Percentiles rank a stretch among this genome's conserved stretches.
Conservation (phyloP, 2,888 invertebrate genomes). For the Anthophora plumipes region DNA sequence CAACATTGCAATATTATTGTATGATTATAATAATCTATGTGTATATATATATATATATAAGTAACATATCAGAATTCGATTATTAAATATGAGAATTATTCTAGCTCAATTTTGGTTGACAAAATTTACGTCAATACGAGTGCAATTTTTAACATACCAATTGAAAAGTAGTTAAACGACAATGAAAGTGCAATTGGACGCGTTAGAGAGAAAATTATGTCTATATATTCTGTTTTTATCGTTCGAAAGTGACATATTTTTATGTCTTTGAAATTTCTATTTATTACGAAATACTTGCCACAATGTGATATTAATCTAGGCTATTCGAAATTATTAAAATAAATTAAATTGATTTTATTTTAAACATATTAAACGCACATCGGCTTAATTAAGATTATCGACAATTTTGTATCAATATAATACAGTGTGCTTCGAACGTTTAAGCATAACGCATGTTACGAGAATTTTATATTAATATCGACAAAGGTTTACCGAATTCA, state of each 20-base stretch:
- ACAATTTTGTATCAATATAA: slow-evolving; percentile 20
- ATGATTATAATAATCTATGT: slow-evolving; percentile 30
- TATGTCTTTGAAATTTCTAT: slow-evolving; percentile 52
- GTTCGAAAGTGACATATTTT: slow-evolving; percentile 44
- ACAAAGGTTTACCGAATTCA: neutral
- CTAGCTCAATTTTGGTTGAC: slow-evolving; percentile 48
- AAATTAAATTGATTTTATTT: slow-evolving; percentile 12
- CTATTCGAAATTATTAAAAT: slow-evolving; percentile 24
- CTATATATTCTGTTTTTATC: slow-evolving; percentile 37
- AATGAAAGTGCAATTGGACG: slow-evolving; percentile 17
- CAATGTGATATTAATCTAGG: slow-evolving; percentile 61
- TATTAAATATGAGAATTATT: slow-evolving; percentile 19
- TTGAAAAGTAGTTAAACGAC: slow-evolving; percentile 30
- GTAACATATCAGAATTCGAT: slow-evolving; percentile 53
- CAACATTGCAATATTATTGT: slow-evolving; percentile 34
- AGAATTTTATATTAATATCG: neutral
- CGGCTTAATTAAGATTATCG: slow-evolving; percentile 12
- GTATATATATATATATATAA: slow-evolving; percentile 27
- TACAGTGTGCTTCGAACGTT: slow-evolving; percentile 27
- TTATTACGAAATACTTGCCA: slow-evolving; percentile 55
- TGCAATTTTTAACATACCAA: slow-evolving; percentile 42
- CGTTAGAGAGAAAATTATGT: slow-evolving; percentile 27
- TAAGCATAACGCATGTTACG: slow-evolving; percentile 39
- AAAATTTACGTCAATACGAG: slow-evolving; percentile 21
- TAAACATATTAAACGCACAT: slow-evolving; percentile 10